A percentile compares a stretch with the other conserved stretches of the same genome.
Evolutionary conservation across 2,888 invertebrate species (phyloP).

Genomic region (Helobdella robusta): DNA sequence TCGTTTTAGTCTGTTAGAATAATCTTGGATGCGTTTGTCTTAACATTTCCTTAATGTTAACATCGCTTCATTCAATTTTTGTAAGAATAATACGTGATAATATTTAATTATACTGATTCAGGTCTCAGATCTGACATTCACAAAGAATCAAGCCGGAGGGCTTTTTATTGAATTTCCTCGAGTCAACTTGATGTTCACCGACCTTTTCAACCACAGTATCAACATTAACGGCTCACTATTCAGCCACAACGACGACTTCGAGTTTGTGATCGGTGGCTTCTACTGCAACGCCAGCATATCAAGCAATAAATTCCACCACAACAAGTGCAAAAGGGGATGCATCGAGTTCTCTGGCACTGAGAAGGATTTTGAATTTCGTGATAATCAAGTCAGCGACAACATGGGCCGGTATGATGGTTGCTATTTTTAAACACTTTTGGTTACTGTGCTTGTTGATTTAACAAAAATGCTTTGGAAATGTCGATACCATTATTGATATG

Average conservation of each 20-base stretch:
- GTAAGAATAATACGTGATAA: no score
- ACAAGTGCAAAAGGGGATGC: constrained; percentile 59
- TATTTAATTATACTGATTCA: no score
- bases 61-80: no score
- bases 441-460: no score
- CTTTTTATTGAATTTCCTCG: constrained; percentile 75
- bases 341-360: constrained; percentile 74
- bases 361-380: constrained; percentile 74
- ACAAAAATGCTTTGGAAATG: no score
- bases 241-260: constrained; percentile 74
- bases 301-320: constrained; percentile 72
- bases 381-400: constrained; percentile 71
- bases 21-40: no score
- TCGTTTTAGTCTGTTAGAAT: no score
- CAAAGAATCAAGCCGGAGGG: constrained; percentile 74
- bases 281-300: constrained; percentile 80
- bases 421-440: no score
- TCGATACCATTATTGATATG: no score
- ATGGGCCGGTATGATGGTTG: constrained; percentile 55
- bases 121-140: no score
- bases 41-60: no score
- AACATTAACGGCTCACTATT: constrained; percentile 78
- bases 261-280: constrained; percentile 78
- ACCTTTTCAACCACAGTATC: constrained; percentile 60
- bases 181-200: constrained; percentile 52